Conservation (phyloP, 2,113 vertebrate genomes). For the Euleptes europaea region DNA sequence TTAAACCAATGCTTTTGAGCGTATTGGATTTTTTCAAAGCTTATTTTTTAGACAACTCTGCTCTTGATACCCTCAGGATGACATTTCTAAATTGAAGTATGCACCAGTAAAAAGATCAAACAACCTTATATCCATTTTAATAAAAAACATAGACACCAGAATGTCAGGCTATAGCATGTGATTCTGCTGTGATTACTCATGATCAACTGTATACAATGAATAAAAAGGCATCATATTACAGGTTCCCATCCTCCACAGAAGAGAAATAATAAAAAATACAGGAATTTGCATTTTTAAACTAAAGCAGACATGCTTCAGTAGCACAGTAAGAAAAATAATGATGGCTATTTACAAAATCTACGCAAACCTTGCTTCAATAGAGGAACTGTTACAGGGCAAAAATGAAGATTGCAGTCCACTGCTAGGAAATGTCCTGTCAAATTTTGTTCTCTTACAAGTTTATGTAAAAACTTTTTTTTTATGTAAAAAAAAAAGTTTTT, state of each 20-base stretch:
- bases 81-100: not conserved
- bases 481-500: not conserved
- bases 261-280: not conserved
- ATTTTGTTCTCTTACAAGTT: not conserved
- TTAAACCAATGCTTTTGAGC: not conserved
- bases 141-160: not conserved
- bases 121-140: constrained; percentile 13
- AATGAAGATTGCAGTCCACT: not conserved
- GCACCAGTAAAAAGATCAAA: not conserved
- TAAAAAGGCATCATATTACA: not conserved
- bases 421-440: not conserved
- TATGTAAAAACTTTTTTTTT: not conserved
- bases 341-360: not conserved
- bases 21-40: not conserved
- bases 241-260: not conserved
- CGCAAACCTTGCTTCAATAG: not conserved
- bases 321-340: not conserved
- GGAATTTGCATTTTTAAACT: not conserved
- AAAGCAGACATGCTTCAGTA: not conserved
- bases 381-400: not conserved
- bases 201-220: not conserved
- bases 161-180: not conserved
- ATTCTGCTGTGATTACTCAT: not conserved
- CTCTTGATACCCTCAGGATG: not conserved
- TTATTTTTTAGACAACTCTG: not conserved